phyloP scores from a whole-genome alignment of 2,113 vertebrate species.

The Suncus etruscus region DNA sequence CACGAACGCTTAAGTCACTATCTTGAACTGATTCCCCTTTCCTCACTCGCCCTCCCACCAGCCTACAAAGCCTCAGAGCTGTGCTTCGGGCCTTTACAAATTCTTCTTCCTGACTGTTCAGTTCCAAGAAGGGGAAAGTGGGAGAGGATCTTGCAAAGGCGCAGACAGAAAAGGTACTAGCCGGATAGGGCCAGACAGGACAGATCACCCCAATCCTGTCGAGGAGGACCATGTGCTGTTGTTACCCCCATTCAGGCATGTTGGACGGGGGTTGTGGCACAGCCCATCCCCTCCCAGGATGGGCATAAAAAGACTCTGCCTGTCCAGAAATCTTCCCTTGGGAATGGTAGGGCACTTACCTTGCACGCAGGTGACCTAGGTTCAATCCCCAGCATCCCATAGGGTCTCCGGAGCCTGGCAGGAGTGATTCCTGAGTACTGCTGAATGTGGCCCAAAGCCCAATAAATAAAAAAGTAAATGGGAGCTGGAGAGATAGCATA shows the following conservation, averaged over 20 bases:
- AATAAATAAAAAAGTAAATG: too few species aligned
- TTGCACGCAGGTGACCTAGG: too few species aligned
- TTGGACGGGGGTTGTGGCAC: neutral
- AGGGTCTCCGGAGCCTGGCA: too few species aligned
- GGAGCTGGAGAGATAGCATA: too few species aligned
- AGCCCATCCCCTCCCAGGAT: neutral
- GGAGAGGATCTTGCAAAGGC: too few species aligned
- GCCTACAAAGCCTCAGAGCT: neutral
- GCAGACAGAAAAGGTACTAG: neutral
- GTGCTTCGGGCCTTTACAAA: neutral
- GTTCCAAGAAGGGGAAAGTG: neutral
- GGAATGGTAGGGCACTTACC: too few species aligned
- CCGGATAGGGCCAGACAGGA: neutral
- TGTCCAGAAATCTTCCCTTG: too few species aligned
- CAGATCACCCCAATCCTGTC: neutral
- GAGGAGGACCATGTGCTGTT: neutral
- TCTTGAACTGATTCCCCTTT: neutral
- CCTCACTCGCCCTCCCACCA: neutral
- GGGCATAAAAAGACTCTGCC: neutral
- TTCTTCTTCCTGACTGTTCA: neutral
- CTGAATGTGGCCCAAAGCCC: too few species aligned
- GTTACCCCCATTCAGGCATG: neutral
- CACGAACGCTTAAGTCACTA: too few species aligned
- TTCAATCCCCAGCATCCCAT: too few species aligned
- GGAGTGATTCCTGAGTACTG: too few species aligned